Base-by-base conservation (phyloP, 2,797 vertebrate genomes). In the Petrocephalus sullivani region DNA sequence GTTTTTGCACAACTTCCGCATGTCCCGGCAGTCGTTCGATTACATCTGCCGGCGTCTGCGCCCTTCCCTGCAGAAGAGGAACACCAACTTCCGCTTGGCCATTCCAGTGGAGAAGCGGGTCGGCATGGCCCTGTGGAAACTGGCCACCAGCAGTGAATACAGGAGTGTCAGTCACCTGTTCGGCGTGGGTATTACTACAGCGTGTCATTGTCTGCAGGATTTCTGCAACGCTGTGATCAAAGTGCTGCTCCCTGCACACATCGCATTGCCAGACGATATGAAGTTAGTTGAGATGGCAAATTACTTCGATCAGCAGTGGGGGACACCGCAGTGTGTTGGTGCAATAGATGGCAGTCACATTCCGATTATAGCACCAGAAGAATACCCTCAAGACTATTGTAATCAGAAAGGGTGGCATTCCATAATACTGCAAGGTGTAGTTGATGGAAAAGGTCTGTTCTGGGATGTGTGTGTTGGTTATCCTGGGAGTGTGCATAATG, bases 391-490 rank as follows among this genome's bases (percentile, higher is more conserved):
- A 0, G 86, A 88, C 14, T 92, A 86, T 53, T 92, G 87, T 37
- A 93, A 92, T 21, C 83, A 88, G 2, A 92, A 92, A 8, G 93
- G 91, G 0, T 92, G 92, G 90, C 87, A 91, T n/a, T 91, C 87
- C 0, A 71, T 91, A 46, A 87, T 92, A 0, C 56, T 93, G 0
- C 90, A 92, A 64, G 89, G 89, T 0, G 92, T 91, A 1, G 92
- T 93, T 0, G 91, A 93, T 64, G 89, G 90, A 0, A 86, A 91
- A 0, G 91, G 90, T 1, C 89, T 91, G 0, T 93, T 94, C 60
- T 93, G 92, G 91, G 91, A 92, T 51, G 33, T 93, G 7, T 90
- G 90, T 14, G 89, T 92, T 0, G 91, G 91, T 10, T 90, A 87
- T 85, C 91, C 91, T 0, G 91, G 88, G 0, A 89, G 90, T 16